These are phyloP conservation scores for Drosophila aff. DNA, from an alignment of 1,140 invertebrate species.

Conservation along the genomic window DNA sequence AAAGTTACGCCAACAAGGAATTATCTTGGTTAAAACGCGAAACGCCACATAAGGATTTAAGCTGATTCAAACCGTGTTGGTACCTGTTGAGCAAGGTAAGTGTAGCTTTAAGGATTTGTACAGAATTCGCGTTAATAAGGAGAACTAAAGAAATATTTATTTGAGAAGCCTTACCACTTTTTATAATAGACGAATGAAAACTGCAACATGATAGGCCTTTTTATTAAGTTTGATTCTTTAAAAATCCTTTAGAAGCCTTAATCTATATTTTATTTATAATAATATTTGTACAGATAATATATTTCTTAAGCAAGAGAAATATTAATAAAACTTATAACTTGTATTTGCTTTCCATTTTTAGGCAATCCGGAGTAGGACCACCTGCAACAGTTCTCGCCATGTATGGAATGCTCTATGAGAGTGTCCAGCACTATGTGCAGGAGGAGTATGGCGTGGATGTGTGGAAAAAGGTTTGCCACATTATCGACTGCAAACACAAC, in stretches of 20 bases:
- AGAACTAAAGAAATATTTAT: background rate
- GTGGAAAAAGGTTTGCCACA: constrained; percentile 91
- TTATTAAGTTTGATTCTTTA: background rate
- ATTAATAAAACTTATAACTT: too few relatives aligned
- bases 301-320: too few relatives aligned
- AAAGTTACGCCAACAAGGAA: background rate
- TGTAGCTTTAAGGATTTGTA: background rate
- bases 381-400: constrained; percentile 85
- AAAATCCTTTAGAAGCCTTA: background rate
- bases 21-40: background rate
- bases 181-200: background rate
- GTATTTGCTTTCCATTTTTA: background rate
- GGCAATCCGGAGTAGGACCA: background rate
- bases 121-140: background rate
- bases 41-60: background rate
- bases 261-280: background rate
- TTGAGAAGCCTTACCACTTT: background rate
- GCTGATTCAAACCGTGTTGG: background rate
- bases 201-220: background rate
- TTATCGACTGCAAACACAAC: constrained; percentile 89
- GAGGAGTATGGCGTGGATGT: constrained; percentile 92
- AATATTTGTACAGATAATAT: background rate
- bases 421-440: constrained; percentile 92
- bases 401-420: constrained; percentile 95
- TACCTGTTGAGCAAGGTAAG: constrained; percentile 26